A percentile compares a stretch with the other conserved stretches of the same genome.
Conservation (phyloP, 53 echinoderm and acorn worm genomes). For the Pentamera pediparva region DNA sequence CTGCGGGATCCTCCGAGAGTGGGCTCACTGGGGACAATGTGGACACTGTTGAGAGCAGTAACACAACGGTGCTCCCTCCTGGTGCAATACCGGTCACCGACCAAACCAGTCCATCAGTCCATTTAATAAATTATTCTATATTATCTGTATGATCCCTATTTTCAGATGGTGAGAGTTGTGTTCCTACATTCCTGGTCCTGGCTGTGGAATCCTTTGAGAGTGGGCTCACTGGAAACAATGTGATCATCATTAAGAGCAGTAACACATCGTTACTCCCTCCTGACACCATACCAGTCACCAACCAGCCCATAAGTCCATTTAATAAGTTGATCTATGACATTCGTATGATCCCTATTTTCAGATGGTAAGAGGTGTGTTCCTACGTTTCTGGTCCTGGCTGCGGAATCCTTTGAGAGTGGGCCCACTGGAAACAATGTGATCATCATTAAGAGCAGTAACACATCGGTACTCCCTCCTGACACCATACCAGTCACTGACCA, state of each 20-base stretch:
- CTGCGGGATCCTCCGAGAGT: neutral
- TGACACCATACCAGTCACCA: no score
- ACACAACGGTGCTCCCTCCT: no score
- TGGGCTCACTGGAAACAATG: slow-evolving; percentile 40
- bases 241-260: no score
- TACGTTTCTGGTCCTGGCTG: slow-evolving; percentile 57
- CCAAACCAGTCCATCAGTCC: no score
- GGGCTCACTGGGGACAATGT: slow-evolving; percentile 32
- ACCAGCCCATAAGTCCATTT: neutral
- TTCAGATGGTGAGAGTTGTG: slow-evolving; percentile 61
- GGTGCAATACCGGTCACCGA: no score
- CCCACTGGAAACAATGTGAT: slow-evolving; percentile 35
- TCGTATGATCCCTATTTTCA: neutral
- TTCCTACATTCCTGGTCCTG: slow-evolving; percentile 72
- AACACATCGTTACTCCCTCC: no score
- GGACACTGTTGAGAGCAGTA: no score
- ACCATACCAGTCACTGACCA: no score
- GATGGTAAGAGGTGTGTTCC: slow-evolving; percentile 74
- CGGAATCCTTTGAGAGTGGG: neutral
- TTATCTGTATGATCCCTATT: neutral
- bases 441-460: no score
- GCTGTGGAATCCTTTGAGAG: slow-evolving; percentile 35
- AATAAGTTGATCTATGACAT: neutral
- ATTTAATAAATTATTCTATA: neutral
- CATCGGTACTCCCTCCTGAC: no score